Percentiles rank a stretch among this genome's conserved stretches.
Conservation (phyloP, 2,888 invertebrate genomes). For the Panzeria rudis region DNA sequence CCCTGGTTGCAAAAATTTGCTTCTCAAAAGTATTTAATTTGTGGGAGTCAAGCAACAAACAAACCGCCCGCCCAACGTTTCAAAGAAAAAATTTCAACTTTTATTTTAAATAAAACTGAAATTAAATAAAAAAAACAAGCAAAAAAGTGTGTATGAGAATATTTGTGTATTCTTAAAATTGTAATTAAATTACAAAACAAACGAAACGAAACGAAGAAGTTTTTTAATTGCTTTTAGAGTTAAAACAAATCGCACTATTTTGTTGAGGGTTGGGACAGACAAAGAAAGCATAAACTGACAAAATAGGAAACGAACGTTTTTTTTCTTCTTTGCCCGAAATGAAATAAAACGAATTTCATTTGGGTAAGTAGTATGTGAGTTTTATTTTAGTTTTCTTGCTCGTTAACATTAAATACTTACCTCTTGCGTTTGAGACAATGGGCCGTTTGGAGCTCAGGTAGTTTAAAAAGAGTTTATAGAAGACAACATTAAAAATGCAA, state of each 20-base stretch:
- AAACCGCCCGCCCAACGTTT: conserved; percentile 22
- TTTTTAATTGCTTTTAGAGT: conserved; percentile 71
- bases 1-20: neutral
- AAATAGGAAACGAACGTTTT: neutral
- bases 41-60: conserved; percentile 12
- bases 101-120: conserved; percentile 2
- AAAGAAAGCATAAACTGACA: neutral
- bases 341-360: conserved; percentile 47
- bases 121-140: neutral
- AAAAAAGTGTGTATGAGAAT: conserved; percentile 3
- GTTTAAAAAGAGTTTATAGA: neutral
- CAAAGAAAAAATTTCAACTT: conserved; percentile 12
- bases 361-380: neutral
- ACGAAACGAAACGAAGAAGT: conserved; percentile 69
- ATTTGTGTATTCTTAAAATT: conserved; percentile 63
- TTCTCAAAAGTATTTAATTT: conserved; percentile 29
- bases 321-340: conserved; percentile 3
- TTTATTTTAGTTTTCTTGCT: conserved; percentile 28
- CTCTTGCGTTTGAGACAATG: conserved; percentile 24
- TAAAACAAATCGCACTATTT: conserved; percentile 63
- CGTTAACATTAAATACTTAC: conserved; percentile 27
- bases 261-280: conserved; percentile 9
- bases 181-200: conserved; percentile 72
- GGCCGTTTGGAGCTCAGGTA: neutral
- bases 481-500: neutral